phyloP scores from a whole-genome alignment of 2,888 invertebrate genomes.

The Drosophila anomalipes region DNA sequence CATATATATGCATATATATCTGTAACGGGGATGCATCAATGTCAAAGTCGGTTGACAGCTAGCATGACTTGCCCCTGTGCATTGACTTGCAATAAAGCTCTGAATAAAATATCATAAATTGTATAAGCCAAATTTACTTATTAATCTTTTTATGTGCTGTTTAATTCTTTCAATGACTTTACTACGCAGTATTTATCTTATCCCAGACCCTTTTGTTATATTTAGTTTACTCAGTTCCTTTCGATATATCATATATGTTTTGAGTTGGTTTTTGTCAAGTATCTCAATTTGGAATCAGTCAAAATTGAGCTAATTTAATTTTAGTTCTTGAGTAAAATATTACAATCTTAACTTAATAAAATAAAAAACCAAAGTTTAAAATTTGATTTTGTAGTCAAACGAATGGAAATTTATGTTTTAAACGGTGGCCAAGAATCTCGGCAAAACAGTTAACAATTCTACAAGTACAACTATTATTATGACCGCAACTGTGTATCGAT shows the following conservation, averaged over 20 bases:
- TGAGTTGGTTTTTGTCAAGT: too few relatives aligned
- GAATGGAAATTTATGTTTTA: neutral
- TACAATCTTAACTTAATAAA: neutral
- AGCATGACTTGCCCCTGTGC: neutral
- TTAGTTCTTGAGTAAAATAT: too few relatives aligned
- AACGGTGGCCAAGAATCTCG: neutral
- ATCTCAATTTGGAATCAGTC: too few relatives aligned
- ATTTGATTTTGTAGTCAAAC: neutral
- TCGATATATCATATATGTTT: neutral
- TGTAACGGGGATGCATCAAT: conserved; percentile 51
- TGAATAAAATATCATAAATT: neutral
- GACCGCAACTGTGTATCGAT: neutral
- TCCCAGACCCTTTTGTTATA: neutral
- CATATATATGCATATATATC: conserved; percentile 25
- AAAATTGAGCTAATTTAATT: too few relatives aligned
- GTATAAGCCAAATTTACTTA: neutral
- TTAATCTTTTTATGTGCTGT: neutral
- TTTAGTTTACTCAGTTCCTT: too few relatives aligned
- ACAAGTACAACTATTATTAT: neutral
- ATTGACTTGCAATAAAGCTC: neutral
- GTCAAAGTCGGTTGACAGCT: conserved; percentile 37
- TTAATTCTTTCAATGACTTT: too few relatives aligned
- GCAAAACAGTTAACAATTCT: neutral
- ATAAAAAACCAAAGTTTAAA: neutral
- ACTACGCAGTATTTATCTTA: neutral